These are phyloP conservation scores for Drosophila maculinotata DNA, from an alignment of 2,888 invertebrate genomes.

Conservation along the genomic window DNA sequence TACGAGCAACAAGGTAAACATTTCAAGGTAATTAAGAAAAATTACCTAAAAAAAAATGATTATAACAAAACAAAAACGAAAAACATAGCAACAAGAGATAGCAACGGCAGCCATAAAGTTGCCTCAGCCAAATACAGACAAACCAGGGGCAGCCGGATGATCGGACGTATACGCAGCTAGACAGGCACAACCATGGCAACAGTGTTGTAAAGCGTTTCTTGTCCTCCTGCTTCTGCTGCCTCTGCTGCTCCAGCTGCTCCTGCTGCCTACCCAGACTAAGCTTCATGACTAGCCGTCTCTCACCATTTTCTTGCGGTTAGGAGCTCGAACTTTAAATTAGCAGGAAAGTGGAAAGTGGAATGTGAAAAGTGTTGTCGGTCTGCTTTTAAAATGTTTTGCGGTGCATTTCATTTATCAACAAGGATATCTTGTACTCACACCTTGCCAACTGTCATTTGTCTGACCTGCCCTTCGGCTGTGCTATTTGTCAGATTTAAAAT, in stretches of 20 bases:
- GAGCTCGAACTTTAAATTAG: slow-evolving; percentile 79
- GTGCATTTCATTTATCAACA: slow-evolving; percentile 76
- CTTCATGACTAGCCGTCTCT: slow-evolving; percentile 5
- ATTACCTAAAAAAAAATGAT: slow-evolving; percentile 63
- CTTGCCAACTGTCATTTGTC: slow-evolving; percentile 68
- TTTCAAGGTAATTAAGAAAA: slow-evolving; percentile 80
- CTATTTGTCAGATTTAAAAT: slow-evolving; percentile 29
- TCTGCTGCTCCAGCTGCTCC: too few relatives aligned
- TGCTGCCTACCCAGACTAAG: neutral
- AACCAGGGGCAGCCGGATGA: slow-evolving; percentile 35
- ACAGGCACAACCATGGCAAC: slow-evolving; percentile 22
- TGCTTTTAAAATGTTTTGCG: slow-evolving; percentile 80
- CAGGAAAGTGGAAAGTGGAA: slow-evolving; percentile 80
- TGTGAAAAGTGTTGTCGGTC: slow-evolving; percentile 81
- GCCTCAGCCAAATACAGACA: slow-evolving; percentile 46
- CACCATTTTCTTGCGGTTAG: slow-evolving; percentile 60
- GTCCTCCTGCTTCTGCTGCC: neutral
- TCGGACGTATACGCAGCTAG: slow-evolving; percentile 12
- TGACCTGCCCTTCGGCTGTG: slow-evolving; percentile 34
- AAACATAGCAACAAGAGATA: slow-evolving; percentile 47
- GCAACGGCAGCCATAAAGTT: slow-evolving; percentile 59
- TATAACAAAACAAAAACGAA: slow-evolving; percentile 17
- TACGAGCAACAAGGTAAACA: slow-evolving; percentile 79
- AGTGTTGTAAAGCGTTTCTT: slow-evolving; percentile 28
- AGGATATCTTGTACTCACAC: slow-evolving; percentile 66